Conservation (phyloP, 2,113 vertebrate species). For the Brachyhypopomus gauderio region DNA sequence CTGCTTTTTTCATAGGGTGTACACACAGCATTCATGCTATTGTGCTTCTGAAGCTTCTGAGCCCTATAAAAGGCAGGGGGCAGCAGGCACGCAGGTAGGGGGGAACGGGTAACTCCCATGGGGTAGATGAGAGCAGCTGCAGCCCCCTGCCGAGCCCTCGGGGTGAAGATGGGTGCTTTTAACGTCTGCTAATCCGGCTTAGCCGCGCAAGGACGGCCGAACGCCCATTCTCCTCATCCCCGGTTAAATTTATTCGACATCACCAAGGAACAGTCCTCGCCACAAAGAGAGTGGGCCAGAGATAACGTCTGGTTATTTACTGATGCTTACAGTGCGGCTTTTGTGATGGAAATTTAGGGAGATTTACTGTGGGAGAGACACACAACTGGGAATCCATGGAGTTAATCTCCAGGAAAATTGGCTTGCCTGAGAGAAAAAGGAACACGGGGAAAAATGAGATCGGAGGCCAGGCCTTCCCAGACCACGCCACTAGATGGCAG, state of each 20-base stretch:
- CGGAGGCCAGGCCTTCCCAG: constrained; percentile 17
- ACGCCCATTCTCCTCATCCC: constrained; percentile 62
- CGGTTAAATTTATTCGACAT: constrained; percentile 65
- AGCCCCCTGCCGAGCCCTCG: constrained; percentile 61
- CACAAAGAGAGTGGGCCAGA: constrained; percentile 67
- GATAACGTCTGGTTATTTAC: constrained; percentile 71
- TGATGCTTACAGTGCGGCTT: constrained; percentile 46
- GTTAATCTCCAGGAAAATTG: constrained; percentile 46
- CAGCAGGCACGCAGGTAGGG: constrained; percentile 22
- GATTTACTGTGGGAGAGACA: constrained; percentile 32
- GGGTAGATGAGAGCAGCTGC: constrained; percentile 71
- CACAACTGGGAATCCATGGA: constrained; percentile 39
- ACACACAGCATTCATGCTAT: constrained; percentile 8
- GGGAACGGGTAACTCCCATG: constrained; percentile 21
- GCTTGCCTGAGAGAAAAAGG: constrained; percentile 25
- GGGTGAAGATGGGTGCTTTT: constrained; percentile 72
- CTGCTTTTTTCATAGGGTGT: constrained; percentile 18
- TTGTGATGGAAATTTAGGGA: constrained; percentile 50
- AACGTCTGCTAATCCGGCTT: constrained; percentile 77
- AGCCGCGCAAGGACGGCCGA: constrained; percentile 66
- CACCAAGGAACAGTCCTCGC: constrained; percentile 64
- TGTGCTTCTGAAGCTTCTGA: constrained; percentile 32
- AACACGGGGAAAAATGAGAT: constrained; percentile 39
- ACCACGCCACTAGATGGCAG: constrained; percentile 70
- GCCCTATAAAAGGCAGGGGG: constrained; percentile 23